These are phyloP conservation scores for Decapterus maruadsi DNA, from an alignment of 2,797 vertebrate species.

Conservation along the genomic window DNA sequence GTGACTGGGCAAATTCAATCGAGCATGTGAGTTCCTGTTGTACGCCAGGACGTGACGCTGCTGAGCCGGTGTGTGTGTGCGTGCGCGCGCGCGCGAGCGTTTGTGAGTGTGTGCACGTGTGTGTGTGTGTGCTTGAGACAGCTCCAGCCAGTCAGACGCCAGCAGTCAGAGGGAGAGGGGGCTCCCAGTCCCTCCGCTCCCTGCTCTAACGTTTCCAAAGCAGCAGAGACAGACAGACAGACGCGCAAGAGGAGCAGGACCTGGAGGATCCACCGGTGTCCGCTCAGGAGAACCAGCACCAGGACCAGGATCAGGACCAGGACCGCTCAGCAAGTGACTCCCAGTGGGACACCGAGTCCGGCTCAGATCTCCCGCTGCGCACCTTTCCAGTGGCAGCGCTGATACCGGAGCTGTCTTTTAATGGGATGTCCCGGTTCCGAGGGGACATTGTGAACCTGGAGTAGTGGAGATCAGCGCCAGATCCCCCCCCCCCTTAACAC, in stretches of 20 bases:
- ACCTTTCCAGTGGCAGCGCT: no score
- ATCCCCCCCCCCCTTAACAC: background rate
- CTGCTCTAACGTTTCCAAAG: background rate
- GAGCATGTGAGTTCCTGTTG: background rate
- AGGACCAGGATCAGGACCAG: background rate
- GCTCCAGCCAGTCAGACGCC: conserved; percentile 68
- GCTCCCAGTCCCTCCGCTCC: background rate
- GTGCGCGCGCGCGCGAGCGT: background rate
- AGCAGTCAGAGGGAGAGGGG: conserved; percentile 37
- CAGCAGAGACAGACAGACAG: background rate
- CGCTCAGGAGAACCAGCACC: background rate
- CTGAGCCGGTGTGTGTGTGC: background rate
- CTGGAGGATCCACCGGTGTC: background rate
- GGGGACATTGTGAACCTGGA: background rate
- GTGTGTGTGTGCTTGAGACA: background rate
- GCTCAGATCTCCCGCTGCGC: background rate
- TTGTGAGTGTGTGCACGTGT: background rate
- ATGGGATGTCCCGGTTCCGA: background rate
- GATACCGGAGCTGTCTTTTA: background rate
- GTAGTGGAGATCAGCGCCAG: background rate
- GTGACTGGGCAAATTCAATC: no score
- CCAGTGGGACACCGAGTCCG: background rate
- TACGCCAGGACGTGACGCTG: background rate
- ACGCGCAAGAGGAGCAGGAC: background rate
- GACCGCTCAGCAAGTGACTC: background rate